A percentile compares a stretch with the other conserved stretches of the same genome.
Conservation (phyloP, 2,888 invertebrate genomes). For the Lithophane ornitopus region DNA sequence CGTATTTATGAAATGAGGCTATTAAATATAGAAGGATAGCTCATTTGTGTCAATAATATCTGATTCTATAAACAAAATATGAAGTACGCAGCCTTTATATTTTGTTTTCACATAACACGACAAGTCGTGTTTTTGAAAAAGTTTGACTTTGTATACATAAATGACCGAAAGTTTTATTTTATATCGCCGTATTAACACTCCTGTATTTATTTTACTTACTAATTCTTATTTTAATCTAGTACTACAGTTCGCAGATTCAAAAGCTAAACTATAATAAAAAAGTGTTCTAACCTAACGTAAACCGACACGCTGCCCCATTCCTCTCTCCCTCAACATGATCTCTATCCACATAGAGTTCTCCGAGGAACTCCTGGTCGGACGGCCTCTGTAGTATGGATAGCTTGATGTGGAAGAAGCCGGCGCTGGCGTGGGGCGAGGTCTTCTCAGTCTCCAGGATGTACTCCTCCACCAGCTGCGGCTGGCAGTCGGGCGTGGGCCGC, state of each 20-base stretch:
- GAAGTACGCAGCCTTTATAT: background rate
- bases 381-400: conserved; percentile 96
- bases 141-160: background rate
- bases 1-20: conserved; percentile 1
- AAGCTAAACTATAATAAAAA: background rate
- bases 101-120: background rate
- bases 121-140: too few species aligned
- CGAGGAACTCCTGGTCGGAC: conserved; percentile 96
- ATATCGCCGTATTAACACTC: background rate
- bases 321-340: conserved; percentile 94
- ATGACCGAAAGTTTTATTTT: background rate
- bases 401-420: conserved; percentile 95
- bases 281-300: conserved; percentile 89
- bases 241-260: background rate
- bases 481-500: conserved; percentile 92
- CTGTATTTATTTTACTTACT: too few species aligned
- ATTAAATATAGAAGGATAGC: conserved; percentile 2
- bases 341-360: conserved; percentile 97
- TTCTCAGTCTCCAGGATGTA: conserved; percentile 97
- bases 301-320: conserved; percentile 96
- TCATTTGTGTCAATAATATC: background rate
- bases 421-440: conserved; percentile 90
- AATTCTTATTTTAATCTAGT: background rate
- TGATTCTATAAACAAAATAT: background rate
- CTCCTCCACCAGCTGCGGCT: conserved; percentile 96